Evolutionary conservation across 1,140 invertebrate species (phyloP), one percentile per base, ranked within the genome.

Genomic region (Diprion similis): DNA sequence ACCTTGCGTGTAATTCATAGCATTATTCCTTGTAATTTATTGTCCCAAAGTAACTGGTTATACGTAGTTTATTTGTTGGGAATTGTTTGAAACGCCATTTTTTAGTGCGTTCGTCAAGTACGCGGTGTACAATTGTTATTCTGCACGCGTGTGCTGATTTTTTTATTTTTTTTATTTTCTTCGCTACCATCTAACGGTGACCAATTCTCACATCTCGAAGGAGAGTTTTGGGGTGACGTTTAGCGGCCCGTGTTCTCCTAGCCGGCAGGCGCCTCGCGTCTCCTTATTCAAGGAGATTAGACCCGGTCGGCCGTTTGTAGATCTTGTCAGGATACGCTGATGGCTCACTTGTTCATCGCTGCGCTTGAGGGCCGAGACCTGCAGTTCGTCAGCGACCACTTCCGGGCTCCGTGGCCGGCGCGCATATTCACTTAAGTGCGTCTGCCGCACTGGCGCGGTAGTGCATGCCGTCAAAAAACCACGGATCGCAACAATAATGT

Each of bases 361-460:
- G 51, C 51, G 51, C n/a, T 59, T 17, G n/a, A 59, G 51, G 51
- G 51, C 51, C n/a, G 51, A 59, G 51, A 13, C 51, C 51, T 59
- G 51, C 51, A 59, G 51, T 59, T 59, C 51, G 51, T 59, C 51
- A 59, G 51, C 51, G n/a, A 59, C 51, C 51, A 59, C 51, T 59
- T 59, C 51, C 51, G 51, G 51, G 51, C n/a, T 17, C 51, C n/a
- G 24, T 37, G 24, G 24, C 24, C 24, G 51, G 11, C 51, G 51
- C 51, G n/a, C 51, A 13, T 59, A 59, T 15, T 15, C 51, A 59
- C 51, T 59, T 59, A 59, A 59, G n/a, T 59, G 51, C 51, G 51
- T 59, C 51, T 59, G 51, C 51, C 51, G 51, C 51, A 59, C 11
- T 15, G 51, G 11, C 51, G 11, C 11, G 51, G 51, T 17, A 59